phyloP scores from a whole-genome alignment of 2,797 vertebrate species.

The Semaprochilodus insignis region DNA sequence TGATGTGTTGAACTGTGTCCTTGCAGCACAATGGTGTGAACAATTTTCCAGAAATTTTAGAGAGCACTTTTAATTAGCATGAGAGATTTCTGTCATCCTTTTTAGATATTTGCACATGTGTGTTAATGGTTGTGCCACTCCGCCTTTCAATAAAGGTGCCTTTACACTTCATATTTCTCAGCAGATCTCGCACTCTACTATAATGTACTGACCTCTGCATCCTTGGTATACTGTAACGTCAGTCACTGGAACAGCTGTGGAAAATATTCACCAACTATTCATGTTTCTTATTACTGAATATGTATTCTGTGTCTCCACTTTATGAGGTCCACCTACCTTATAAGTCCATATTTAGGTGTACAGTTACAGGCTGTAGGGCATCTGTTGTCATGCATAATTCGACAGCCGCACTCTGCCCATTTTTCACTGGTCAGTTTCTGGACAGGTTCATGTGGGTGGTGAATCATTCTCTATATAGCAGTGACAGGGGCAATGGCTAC shows the following conservation, averaged over 20 bases:
- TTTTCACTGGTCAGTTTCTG: too few species aligned
- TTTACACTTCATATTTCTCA: slow-evolving; percentile 12
- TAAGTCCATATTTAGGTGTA: neutral
- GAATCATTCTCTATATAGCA: too few species aligned
- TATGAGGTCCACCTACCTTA: neutral
- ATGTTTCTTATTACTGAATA: neutral
- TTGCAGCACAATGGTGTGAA: slow-evolving; percentile 77
- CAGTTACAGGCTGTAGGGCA: neutral
- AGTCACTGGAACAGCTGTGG: neutral
- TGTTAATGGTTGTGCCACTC: slow-evolving; percentile 81
- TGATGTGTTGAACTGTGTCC: slow-evolving; percentile 65
- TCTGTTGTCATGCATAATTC: too few species aligned
- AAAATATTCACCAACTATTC: neutral
- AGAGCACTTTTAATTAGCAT: slow-evolving; percentile 79
- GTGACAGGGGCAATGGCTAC: too few species aligned
- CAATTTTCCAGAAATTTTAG: slow-evolving; percentile 61
- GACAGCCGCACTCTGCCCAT: neutral
- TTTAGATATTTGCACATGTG: slow-evolving; percentile 80
- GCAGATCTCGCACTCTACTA: too few species aligned
- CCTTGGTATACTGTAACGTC: too few species aligned
- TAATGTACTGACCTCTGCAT: neutral
- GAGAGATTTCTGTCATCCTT: slow-evolving; percentile 70
- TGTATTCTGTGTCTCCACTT: neutral
- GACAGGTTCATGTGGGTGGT: too few species aligned
- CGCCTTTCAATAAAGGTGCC: slow-evolving; percentile 92